These are phyloP conservation scores for Listronotus bonariensis DNA, from an alignment of 1,140 invertebrate genomes.

Conservation along the genomic window DNA sequence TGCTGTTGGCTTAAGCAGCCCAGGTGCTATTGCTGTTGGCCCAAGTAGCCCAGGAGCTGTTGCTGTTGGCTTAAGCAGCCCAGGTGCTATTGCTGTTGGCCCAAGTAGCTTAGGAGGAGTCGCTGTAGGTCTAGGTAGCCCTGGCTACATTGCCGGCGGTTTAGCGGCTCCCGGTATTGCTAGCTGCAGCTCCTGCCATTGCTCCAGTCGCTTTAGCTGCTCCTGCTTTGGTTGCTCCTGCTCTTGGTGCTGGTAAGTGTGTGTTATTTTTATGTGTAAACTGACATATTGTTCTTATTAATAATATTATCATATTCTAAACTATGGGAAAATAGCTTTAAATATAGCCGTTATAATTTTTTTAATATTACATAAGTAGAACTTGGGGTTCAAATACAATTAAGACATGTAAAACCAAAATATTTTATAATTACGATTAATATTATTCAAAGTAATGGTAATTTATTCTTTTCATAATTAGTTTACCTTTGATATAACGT, in stretches of 20 bases:
- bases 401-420: no score
- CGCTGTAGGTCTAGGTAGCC: slow-evolving; percentile 12
- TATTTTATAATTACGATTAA: no score
- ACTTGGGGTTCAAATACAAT: no score
- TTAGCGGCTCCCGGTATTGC: not conserved
- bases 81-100: not conserved
- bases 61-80: not conserved
- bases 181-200: not conserved
- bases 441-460: no score
- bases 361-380: no score
- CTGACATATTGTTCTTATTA: no score
- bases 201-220: not conserved
- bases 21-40: not conserved
- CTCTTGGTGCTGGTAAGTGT: slow-evolving; percentile 17
- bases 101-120: not conserved
- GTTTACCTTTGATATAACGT: no score
- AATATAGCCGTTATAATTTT: no score
- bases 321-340: no score
- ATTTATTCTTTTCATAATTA: no score
- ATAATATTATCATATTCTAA: no score
- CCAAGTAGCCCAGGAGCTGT: slow-evolving; percentile 3
- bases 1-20: not conserved
- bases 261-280: no score
- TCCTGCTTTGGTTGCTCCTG: not conserved
- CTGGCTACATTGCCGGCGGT: not conserved